Conservation (phyloP, 1,140 invertebrate species). For the Zaprionus lachaisei region DNA sequence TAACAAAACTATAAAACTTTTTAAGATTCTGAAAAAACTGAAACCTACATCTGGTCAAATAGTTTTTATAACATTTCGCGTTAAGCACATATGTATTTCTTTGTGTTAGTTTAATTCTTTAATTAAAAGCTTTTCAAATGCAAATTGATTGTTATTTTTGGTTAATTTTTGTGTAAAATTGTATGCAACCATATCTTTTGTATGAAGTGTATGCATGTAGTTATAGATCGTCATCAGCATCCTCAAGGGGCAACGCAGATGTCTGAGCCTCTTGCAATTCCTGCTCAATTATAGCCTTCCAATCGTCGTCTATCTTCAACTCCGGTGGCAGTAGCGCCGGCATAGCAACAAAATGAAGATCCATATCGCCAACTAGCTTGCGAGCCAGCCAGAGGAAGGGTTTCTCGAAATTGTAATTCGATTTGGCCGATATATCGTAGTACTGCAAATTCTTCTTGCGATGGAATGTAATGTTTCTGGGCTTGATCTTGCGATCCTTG, state of each 20-base stretch:
- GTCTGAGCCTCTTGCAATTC: constrained; percentile 98
- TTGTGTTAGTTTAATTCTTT: too few relatives aligned
- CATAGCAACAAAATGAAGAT: constrained; percentile 99
- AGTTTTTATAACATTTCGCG: too few relatives aligned
- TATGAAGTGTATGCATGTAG: background rate
- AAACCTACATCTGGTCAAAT: too few relatives aligned
- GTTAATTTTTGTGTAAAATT: too few relatives aligned
- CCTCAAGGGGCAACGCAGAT: constrained; percentile 96
- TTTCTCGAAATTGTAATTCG: constrained; percentile 99
- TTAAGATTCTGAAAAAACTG: too few relatives aligned
- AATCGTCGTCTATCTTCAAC: constrained; percentile 98
- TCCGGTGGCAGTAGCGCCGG: constrained; percentile 99
- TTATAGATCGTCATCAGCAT: constrained; percentile 98
- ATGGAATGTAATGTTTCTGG: constrained; percentile 99
- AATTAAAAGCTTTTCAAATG: too few relatives aligned
- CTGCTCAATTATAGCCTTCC: constrained; percentile 97
- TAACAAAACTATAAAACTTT: too few relatives aligned
- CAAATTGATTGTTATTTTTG: too few relatives aligned
- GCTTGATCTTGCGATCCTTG: constrained; percentile 99
- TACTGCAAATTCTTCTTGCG: constrained; percentile 99
- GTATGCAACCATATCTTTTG: background rate
- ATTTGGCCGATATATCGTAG: constrained; percentile 99
- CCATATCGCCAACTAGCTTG: constrained; percentile 99
- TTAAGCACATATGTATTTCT: too few relatives aligned
- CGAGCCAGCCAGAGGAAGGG: constrained; percentile 99